Percentiles rank a stretch among this genome's conserved stretches.
phyloP scores from a whole-genome alignment of 2,888 invertebrate species.

The Andrena flavipes region DNA sequence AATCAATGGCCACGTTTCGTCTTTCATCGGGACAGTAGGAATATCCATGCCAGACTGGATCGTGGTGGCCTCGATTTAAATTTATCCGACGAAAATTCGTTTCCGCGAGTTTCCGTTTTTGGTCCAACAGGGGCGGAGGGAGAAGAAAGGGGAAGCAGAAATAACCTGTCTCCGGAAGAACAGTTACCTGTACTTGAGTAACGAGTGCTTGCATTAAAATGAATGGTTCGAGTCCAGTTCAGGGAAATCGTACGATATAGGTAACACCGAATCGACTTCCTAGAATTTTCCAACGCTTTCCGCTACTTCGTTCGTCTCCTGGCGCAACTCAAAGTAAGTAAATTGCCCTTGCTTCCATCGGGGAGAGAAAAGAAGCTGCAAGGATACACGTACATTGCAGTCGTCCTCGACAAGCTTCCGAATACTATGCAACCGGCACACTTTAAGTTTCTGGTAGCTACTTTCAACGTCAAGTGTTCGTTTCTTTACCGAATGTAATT shows the following conservation, averaged over 20 bases:
- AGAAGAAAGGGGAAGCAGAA: neutral
- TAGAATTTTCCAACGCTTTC: neutral
- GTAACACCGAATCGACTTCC: neutral
- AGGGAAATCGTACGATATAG: neutral
- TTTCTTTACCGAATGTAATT: too few relatives aligned
- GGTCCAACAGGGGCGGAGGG: too few relatives aligned
- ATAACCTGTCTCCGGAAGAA: conserved; percentile 1
- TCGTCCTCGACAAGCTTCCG: too few relatives aligned
- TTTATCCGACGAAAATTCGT: conserved; percentile 30
- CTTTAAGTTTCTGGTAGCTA: too few relatives aligned
- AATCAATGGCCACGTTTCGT: conserved; percentile 68
- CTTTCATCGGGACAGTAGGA: conserved; percentile 47
- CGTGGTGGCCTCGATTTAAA: conserved; percentile 49
- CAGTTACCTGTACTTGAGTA: neutral
- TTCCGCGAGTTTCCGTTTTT: neutral
- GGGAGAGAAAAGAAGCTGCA: too few relatives aligned
- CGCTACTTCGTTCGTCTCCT: neutral
- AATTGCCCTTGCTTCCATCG: neutral
- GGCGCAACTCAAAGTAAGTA: neutral
- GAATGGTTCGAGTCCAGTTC: neutral
- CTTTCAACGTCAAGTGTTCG: too few relatives aligned
- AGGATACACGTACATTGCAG: too few relatives aligned
- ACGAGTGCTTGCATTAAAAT: neutral
- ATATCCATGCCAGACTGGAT: conserved; percentile 40
- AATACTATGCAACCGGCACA: too few relatives aligned